phyloP scores from a whole-genome alignment of 2,113 vertebrate genomes.

The Todiramphus chloris region DNA sequence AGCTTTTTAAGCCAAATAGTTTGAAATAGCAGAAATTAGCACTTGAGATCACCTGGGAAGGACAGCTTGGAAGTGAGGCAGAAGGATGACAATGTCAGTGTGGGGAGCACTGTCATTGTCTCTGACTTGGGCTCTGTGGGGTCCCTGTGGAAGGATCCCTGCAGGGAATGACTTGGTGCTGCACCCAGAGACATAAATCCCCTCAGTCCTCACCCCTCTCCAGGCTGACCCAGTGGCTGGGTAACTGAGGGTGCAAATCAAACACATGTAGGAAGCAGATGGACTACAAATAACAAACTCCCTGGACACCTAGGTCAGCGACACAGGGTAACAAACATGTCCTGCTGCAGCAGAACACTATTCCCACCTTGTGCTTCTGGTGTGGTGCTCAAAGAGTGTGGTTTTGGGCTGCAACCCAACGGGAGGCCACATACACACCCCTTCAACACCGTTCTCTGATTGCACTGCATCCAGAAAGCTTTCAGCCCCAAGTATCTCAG shows the following conservation, averaged over 20 bases:
- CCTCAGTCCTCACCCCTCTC: not conserved
- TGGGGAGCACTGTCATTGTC: fast-evolving
- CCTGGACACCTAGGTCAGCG: not conserved
- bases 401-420: not conserved
- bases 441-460: not conserved
- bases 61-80: not conserved
- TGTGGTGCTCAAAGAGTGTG: not conserved
- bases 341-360: not conserved
- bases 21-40: not conserved
- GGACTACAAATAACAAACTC: not conserved
- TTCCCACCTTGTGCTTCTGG: not conserved
- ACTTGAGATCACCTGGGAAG: not conserved
- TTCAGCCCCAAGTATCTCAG: not conserved
- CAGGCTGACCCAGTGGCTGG: not conserved
- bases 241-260: not conserved
- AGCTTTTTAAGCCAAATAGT: not conserved
- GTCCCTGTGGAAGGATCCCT: not conserved
- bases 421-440: not conserved
- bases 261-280: not conserved
- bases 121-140: not conserved
- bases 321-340: not conserved
- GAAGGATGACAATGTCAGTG: not conserved
- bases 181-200: not conserved
- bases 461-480: not conserved
- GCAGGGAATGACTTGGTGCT: not conserved